Percentiles rank a stretch among this genome's conserved stretches.
Conservation (phyloP, 2,797 vertebrate genomes). For the Champsocephalus esox region DNA sequence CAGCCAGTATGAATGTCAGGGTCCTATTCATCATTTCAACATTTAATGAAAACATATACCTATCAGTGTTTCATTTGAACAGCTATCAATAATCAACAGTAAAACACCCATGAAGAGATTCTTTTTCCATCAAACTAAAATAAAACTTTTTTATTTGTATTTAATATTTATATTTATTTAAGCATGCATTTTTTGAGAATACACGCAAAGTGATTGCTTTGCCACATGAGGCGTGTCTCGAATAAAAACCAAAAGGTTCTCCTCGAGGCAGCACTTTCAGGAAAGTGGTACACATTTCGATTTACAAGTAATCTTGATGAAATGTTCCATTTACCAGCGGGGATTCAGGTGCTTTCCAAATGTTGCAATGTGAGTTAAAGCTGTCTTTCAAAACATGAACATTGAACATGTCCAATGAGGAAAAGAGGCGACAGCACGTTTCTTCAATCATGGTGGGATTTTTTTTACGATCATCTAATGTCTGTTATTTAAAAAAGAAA, state of each 20-base stretch:
- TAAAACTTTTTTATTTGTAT: slow-evolving; percentile 3
- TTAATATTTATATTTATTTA: slow-evolving; percentile 17
- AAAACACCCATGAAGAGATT: slow-evolving; percentile 36
- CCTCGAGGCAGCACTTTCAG: slow-evolving; percentile 4
- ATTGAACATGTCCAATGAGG: background rate
- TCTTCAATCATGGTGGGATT: background rate
- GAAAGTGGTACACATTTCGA: slow-evolving; percentile 4
- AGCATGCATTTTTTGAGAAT: slow-evolving; percentile 15
- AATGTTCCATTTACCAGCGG: slow-evolving; percentile 14
- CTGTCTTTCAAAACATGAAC: slow-evolving; percentile 4
- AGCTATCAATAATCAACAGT: slow-evolving; percentile 33
- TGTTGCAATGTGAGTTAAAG: slow-evolving; percentile 1
- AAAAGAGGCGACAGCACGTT: background rate
- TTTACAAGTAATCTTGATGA: slow-evolving; percentile 23
- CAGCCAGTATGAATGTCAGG: slow-evolving; percentile 3
- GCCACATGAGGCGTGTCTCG: background rate
- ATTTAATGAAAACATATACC: slow-evolving; percentile 14
- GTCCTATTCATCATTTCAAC: slow-evolving; percentile 32
- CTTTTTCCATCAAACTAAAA: slow-evolving; percentile 14
- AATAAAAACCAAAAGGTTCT: slow-evolving; percentile 11
- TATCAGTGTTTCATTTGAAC: slow-evolving; percentile 30
- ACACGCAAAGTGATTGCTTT: background rate
- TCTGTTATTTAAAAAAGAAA: background rate
- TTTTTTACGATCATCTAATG: background rate
- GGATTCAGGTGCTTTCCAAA: slow-evolving; percentile 15